Evolutionary conservation across 2,113 vertebrate genomes (phyloP).

Genomic region (Typhlomys cinereus): DNA sequence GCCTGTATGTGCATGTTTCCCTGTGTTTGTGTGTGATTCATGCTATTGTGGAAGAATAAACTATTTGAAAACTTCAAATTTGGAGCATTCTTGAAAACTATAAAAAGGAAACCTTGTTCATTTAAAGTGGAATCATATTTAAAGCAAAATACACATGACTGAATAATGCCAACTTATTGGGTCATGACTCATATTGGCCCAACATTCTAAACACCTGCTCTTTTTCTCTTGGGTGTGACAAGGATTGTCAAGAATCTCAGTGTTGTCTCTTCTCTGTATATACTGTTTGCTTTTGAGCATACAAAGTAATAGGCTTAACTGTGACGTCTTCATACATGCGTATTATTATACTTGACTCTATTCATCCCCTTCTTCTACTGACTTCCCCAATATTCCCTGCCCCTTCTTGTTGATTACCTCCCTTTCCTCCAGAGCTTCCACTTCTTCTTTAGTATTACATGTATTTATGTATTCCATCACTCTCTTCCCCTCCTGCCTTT

Average conservation of each 20-base stretch:
- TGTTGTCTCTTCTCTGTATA: not conserved
- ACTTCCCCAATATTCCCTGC: no score
- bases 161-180: slow-evolving; percentile 1
- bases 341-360: no score
- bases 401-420: no score
- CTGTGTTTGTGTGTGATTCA: no score
- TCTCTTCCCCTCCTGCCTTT: no score
- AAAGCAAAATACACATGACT: slow-evolving; percentile 14
- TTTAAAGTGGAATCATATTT: slow-evolving; percentile 7
- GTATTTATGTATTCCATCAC: no score
- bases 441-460: no score
- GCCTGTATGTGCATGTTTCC: not conserved
- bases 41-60: no score
- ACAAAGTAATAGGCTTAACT: no score
- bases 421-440: no score
- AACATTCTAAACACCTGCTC: not conserved
- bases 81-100: slow-evolving; percentile 8
- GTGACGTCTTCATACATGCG: no score
- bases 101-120: not conserved
- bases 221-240: not conserved
- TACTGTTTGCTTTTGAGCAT: not conserved
- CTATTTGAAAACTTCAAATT: not conserved
- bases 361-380: no score
- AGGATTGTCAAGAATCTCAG: slow-evolving; percentile 4
- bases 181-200: not conserved